phyloP scores from a whole-genome alignment of 2,797 vertebrate genomes.

The Gastrophryne carolinensis region DNA sequence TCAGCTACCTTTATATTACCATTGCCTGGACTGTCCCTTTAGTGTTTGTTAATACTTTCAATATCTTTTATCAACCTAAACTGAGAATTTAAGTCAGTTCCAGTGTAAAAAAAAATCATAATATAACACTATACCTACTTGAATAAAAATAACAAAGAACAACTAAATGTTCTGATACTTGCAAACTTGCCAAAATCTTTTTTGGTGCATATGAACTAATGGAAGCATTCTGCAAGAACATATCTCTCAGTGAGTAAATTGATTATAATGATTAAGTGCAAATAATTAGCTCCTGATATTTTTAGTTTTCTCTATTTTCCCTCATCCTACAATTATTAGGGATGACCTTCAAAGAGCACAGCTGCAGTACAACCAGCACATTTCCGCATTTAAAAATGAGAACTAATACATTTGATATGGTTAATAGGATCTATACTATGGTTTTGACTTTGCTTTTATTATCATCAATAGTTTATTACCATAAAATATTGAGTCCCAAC shows the following conservation, averaged over 20 bases:
- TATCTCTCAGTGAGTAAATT: neutral
- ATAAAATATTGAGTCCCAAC: neutral
- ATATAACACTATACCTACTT: too few species aligned
- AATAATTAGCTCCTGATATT: constrained; percentile 29
- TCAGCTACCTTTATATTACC: too few species aligned
- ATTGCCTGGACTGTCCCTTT: too few species aligned
- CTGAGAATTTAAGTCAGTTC: too few species aligned
- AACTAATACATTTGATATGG: neutral
- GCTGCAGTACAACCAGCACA: neutral
- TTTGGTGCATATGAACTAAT: too few species aligned
- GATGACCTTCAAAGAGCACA: constrained; percentile 18
- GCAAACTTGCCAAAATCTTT: too few species aligned
- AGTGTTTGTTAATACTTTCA: too few species aligned
- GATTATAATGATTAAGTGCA: constrained; percentile 14
- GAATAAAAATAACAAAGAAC: too few species aligned
- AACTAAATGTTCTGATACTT: too few species aligned
- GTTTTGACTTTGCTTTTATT: neutral
- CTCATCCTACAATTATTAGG: neutral
- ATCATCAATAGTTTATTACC: neutral
- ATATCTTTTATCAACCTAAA: too few species aligned
- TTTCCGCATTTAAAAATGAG: neutral
- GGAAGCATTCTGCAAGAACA: neutral
- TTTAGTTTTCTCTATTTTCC: neutral
- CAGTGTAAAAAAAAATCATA: too few species aligned
- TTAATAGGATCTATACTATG: neutral